Percentiles rank a stretch among this genome's conserved stretches.
Evolutionary conservation across 2,113 vertebrate species (phyloP).

Genomic region (Etheostoma cragini): DNA sequence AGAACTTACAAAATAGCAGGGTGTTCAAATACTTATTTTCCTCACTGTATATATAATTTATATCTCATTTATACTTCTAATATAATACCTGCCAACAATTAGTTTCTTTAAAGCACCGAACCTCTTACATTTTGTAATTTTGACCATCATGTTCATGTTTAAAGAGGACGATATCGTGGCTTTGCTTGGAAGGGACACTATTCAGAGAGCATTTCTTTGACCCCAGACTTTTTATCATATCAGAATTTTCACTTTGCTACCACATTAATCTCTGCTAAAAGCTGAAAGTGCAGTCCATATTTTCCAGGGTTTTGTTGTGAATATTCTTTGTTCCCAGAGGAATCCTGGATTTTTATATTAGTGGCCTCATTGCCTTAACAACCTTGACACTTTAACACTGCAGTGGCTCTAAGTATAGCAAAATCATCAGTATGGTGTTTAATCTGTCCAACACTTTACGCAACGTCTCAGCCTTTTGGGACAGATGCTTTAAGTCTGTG

Average conservation of each 20-base stretch:
- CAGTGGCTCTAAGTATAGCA: not conserved
- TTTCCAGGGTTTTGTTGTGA: not conserved
- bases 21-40: too few relatives aligned
- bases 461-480: not conserved
- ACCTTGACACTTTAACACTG: not conserved
- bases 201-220: not conserved
- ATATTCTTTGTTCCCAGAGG: not conserved
- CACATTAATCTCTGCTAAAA: not conserved
- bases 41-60: too few relatives aligned
- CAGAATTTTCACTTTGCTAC: not conserved
- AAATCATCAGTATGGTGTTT: not conserved
- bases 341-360: not conserved
- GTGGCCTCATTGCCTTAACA: not conserved
- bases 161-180: too few relatives aligned
- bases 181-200: not conserved
- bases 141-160: too few relatives aligned
- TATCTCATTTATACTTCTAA: too few relatives aligned
- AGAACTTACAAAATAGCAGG: too few relatives aligned
- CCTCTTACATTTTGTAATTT: not conserved
- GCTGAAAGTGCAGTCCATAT: not conserved
- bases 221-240: not conserved
- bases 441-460: not conserved
- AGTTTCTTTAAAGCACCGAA: not conserved
- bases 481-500: not conserved
- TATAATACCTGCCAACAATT: too few relatives aligned